Conservation (phyloP, 2,888 invertebrate species). For the Yponomeuta malinellus region DNA sequence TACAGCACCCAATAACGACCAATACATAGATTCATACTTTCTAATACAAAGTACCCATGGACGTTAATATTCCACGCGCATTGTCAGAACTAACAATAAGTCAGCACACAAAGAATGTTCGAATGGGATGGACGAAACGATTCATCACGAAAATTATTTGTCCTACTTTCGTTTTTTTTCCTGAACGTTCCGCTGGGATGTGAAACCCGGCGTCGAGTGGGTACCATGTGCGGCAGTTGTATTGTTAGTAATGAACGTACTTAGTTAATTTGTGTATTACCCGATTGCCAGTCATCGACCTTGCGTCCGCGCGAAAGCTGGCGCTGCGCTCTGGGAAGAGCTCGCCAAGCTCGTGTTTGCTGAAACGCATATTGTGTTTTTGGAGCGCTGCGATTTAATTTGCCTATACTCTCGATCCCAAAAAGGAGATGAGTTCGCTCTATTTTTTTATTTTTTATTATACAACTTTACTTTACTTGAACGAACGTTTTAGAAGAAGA, state of each 20-base stretch:
- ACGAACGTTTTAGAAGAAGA: too few species aligned
- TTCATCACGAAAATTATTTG: constrained; percentile 37
- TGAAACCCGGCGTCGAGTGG: constrained; percentile 16
- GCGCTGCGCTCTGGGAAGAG: constrained; percentile 37
- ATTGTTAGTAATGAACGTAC: constrained; percentile 17
- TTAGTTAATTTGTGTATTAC: constrained; percentile 26
- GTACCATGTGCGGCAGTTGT: constrained; percentile 18
- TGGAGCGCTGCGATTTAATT: not conserved
- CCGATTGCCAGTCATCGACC: constrained; percentile 40
- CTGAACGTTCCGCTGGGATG: constrained; percentile 23
- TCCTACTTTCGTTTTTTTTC: constrained; percentile 39
- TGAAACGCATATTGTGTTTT: constrained; percentile 33
- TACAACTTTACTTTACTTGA: too few species aligned
- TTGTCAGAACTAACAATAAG: constrained; percentile 32
- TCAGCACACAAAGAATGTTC: constrained; percentile 26
- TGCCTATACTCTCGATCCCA: too few species aligned
- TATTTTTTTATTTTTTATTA: too few species aligned
- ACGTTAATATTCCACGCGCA: constrained; percentile 35
- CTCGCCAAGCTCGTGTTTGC: constrained; percentile 37
- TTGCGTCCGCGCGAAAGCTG: constrained; percentile 37
- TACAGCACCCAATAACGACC: not conserved
- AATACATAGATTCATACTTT: not conserved
- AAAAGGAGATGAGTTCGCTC: too few species aligned
- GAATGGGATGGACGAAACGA: constrained; percentile 30
- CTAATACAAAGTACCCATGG: not conserved